Percentiles rank a stretch among this genome's conserved stretches.
Conservation (phyloP, 2,888 invertebrate genomes). For the Tetanocera ferruginea region DNA sequence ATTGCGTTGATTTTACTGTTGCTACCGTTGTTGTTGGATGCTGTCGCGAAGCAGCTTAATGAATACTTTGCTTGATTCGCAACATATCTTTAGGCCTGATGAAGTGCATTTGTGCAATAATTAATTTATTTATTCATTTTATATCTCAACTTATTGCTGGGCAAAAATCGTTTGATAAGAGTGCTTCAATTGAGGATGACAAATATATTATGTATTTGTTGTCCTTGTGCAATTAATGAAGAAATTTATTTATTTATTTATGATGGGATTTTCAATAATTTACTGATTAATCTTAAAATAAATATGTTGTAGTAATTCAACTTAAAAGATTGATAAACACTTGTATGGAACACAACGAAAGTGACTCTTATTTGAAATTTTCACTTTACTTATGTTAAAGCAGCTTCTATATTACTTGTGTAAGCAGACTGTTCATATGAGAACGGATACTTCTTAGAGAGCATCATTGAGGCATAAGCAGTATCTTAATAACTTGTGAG, state of each 20-base stretch:
- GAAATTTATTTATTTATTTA: background rate
- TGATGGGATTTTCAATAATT: background rate
- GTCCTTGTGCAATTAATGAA: background rate
- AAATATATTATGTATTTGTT: background rate
- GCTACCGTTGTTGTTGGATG: background rate
- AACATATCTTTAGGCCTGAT: constrained; percentile 19
- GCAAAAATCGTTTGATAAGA: background rate
- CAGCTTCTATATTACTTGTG: too few relatives aligned
- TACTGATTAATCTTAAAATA: background rate
- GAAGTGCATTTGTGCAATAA: constrained; percentile 20
- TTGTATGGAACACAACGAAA: too few relatives aligned
- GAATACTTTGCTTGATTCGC: background rate
- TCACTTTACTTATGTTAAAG: too few relatives aligned
- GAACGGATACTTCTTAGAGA: too few relatives aligned
- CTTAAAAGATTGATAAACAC: too few relatives aligned
- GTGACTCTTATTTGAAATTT: too few relatives aligned
- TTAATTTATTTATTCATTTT: constrained; percentile 26
- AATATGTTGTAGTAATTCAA: too few relatives aligned
- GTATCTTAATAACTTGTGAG: too few relatives aligned
- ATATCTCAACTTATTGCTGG: background rate
- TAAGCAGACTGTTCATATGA: too few relatives aligned
- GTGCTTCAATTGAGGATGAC: background rate
- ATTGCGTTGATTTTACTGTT: background rate
- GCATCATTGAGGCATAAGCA: too few relatives aligned
- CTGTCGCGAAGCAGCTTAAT: background rate